Percentiles rank a stretch among this genome's conserved stretches.
Conservation (phyloP, 2,113 vertebrate species). For the Astur gentilis region DNA sequence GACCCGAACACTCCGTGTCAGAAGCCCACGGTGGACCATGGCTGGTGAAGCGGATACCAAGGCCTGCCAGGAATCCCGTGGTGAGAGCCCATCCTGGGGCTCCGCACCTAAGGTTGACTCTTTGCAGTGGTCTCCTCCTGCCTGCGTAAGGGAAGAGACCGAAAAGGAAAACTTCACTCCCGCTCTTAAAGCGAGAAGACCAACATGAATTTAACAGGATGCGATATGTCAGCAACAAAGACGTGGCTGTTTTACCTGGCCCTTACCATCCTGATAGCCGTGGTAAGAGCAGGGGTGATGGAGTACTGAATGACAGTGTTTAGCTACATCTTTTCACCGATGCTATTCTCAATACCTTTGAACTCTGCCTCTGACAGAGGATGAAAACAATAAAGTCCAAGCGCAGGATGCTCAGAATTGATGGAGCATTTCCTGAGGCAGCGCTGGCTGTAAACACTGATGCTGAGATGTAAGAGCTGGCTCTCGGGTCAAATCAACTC, state of each 20-base stretch:
- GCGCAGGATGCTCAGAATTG: neutral
- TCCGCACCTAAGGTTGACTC: neutral
- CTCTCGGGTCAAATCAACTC: neutral
- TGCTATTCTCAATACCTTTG: neutral
- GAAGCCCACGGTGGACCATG: neutral
- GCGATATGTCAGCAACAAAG: neutral
- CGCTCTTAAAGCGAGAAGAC: neutral
- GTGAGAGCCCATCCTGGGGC: neutral
- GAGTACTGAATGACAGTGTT: neutral
- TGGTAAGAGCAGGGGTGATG: neutral
- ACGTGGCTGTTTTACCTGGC: neutral
- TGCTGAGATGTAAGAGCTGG: neutral
- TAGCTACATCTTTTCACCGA: neutral
- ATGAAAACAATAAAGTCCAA: neutral
- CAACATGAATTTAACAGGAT: neutral
- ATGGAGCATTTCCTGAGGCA: neutral
- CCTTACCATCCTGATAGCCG: neutral
- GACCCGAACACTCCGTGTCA: neutral
- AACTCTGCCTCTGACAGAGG: neutral
- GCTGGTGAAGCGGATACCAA: neutral
- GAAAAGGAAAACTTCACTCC: neutral
- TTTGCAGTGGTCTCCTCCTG: neutral
- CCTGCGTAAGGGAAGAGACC: neutral
- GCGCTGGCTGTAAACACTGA: neutral
- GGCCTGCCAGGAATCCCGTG: neutral